Evolutionary conservation across 2,888 invertebrate species (phyloP).

Genomic region (Thysanoteuthis rhombus): DNA sequence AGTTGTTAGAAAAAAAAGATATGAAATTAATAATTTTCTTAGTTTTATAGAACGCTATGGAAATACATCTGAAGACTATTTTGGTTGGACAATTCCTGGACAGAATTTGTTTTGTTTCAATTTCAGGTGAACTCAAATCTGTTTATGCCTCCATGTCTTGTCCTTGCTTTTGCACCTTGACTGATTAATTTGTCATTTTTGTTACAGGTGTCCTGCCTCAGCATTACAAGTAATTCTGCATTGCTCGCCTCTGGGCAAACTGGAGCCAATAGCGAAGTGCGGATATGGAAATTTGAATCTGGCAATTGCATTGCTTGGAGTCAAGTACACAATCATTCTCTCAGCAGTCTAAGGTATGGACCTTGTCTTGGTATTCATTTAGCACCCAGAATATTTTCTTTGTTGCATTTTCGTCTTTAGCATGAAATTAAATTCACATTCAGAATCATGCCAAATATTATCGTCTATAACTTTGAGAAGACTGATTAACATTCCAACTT

Average conservation of each 20-base stretch:
- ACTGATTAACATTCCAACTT: no score
- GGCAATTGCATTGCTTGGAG: conserved; percentile 64
- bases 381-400: no score
- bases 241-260: conserved; percentile 66
- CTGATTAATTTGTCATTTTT: not conserved
- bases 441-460: no score
- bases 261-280: conserved; percentile 63
- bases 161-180: not conserved
- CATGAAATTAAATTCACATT: no score
- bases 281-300: conserved; percentile 63
- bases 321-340: conserved; percentile 63
- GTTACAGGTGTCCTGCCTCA: conserved; percentile 60
- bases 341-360: conserved; percentile 55
- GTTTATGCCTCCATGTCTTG: not conserved
- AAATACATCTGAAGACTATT: no score
- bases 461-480: no score
- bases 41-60: no score
- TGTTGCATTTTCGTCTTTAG: no score
- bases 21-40: no score
- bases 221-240: conserved; percentile 56
- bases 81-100: no score
- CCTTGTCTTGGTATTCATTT: not conserved
- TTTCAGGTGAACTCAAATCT: not conserved
- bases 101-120: no score
- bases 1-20: no score